phyloP scores from a whole-genome alignment of 2,113 vertebrate genomes.

The Pholis gunnellus region DNA sequence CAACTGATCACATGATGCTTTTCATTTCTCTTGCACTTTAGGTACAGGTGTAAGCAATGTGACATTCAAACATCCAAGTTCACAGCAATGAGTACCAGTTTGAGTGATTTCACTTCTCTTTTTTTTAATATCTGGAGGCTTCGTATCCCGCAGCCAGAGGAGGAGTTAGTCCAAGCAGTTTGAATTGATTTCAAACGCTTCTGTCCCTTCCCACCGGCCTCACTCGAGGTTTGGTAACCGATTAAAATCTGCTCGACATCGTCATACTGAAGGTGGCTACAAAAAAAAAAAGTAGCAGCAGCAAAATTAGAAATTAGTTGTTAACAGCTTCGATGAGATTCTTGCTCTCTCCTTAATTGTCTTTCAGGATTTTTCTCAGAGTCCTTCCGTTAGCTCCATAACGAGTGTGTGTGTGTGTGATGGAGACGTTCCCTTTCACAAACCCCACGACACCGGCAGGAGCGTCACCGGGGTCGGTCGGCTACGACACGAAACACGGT shows the following conservation, averaged over 20 bases:
- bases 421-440: constrained; percentile 78
- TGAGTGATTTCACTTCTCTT: constrained; percentile 63
- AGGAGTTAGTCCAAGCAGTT: constrained; percentile 75
- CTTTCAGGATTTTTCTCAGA: constrained; percentile 42
- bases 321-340: constrained; percentile 66
- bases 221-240: constrained; percentile 53
- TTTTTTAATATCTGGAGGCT: constrained; percentile 44
- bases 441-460: constrained; percentile 38
- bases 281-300: constrained; percentile 85
- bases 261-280: constrained; percentile 80
- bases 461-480: constrained; percentile 26
- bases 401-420: constrained; percentile 57
- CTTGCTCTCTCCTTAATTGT: constrained; percentile 44
- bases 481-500: constrained; percentile 50
- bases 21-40: constrained; percentile 85
- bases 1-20: constrained; percentile 93
- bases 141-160: constrained; percentile 69
- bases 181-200: constrained; percentile 56
- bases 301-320: constrained; percentile 82
- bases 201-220: constrained; percentile 42
- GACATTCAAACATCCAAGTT: constrained; percentile 91
- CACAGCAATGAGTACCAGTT: constrained; percentile 85
- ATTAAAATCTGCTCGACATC: constrained; percentile 72
- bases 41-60: constrained; percentile 90
- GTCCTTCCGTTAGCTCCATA: constrained; percentile 28